These are phyloP conservation scores for Gandaritis pyraliata DNA, from an alignment of 2,888 invertebrate genomes.

Conservation along the genomic window DNA sequence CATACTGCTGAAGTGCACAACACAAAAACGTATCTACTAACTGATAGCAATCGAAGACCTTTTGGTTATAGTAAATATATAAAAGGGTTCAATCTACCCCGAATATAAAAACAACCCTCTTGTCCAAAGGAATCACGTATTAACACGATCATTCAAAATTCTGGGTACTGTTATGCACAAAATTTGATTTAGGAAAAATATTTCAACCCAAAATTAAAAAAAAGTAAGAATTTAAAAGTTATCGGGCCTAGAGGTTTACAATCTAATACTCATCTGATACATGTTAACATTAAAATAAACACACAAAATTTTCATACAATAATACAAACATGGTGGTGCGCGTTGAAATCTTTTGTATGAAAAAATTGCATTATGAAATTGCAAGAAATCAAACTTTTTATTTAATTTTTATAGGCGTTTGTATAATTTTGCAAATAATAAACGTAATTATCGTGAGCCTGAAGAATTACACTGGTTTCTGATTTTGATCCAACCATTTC, in stretches of 20 bases:
- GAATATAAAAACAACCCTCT: conserved; percentile 58
- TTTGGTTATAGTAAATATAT: conserved; percentile 52
- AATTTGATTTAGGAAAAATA: too few relatives aligned
- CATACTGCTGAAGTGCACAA: conserved; percentile 12
- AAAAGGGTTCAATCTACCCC: conserved; percentile 53
- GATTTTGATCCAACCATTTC: too few relatives aligned
- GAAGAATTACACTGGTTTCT: too few relatives aligned
- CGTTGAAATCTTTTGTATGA: conserved; percentile 20
- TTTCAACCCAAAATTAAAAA: too few relatives aligned
- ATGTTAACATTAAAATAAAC: too few relatives aligned
- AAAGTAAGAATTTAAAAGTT: too few relatives aligned
- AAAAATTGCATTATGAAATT: neutral
- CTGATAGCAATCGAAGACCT: conserved; percentile 13
- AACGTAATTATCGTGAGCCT: too few relatives aligned
- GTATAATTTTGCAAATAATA: too few relatives aligned
- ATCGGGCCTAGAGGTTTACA: neutral
- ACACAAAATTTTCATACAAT: neutral
- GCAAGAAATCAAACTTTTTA: too few relatives aligned
- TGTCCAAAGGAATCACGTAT: conserved; percentile 62
- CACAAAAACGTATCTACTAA: conserved; percentile 10
- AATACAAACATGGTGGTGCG: neutral
- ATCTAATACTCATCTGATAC: neutral
- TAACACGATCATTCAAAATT: conserved; percentile 54
- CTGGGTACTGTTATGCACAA: conserved; percentile 37
- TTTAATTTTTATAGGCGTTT: too few relatives aligned